Evolutionary conservation across 2,888 invertebrate genomes (phyloP).

Genomic region (Smittia sp.): DNA sequence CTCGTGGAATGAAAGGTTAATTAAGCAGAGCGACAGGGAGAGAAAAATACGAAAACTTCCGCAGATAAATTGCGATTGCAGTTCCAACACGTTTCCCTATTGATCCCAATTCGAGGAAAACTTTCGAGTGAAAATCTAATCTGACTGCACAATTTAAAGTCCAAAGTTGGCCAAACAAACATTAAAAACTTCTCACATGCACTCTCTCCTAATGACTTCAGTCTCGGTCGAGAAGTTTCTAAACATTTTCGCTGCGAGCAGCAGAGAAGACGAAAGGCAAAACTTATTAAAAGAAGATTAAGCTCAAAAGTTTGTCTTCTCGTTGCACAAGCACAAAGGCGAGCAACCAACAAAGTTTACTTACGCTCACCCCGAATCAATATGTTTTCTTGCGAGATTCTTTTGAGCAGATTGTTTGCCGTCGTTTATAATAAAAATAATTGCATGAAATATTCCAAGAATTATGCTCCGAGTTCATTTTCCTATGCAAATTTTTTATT

Average conservation of each 20-base stretch:
- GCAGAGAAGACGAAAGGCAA: constrained; percentile 15
- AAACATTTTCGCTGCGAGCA: neutral
- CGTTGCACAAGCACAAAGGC: neutral
- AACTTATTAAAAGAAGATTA: constrained; percentile 39
- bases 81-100: constrained; percentile 1
- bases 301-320: constrained; percentile 29
- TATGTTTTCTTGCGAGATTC: constrained; percentile 12
- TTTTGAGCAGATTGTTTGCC: neutral
- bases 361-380: constrained; percentile 1
- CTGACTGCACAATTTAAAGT: constrained; percentile 8
- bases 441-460: constrained; percentile 6
- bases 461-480: neutral
- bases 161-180: neutral
- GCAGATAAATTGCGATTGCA: neutral
- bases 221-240: constrained; percentile 1
- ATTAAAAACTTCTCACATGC: neutral
- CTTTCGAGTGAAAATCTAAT: constrained; percentile 5
- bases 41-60: neutral
- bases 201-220: constrained; percentile 1
- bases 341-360: neutral
- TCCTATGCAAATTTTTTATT: neutral
- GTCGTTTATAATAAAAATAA: constrained; percentile 1
- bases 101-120: neutral
- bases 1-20: constrained; percentile 25
- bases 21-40: neutral